phyloP scores from a whole-genome alignment of 1,140 invertebrate species.

The Mylabris phalerata region DNA sequence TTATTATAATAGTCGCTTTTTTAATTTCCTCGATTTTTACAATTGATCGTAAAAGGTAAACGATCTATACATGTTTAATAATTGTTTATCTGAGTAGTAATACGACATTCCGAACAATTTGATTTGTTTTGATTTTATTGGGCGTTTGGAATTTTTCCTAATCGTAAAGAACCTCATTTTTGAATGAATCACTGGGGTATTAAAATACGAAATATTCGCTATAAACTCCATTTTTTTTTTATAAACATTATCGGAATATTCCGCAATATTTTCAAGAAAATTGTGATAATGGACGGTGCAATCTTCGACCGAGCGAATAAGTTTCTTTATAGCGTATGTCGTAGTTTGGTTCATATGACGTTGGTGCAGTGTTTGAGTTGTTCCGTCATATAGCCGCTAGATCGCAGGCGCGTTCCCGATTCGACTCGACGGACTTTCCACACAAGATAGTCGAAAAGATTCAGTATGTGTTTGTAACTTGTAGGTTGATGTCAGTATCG shows the following conservation, averaged over 20 bases:
- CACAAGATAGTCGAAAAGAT: conserved; percentile 28
- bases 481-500: conserved; percentile 32
- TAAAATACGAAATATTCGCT: not conserved
- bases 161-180: no score
- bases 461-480: conserved; percentile 40
- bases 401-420: conserved; percentile 41
- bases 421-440: conserved; percentile 29
- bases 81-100: no score
- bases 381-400: conserved; percentile 30
- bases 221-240: conserved; percentile 7
- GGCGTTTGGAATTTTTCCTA: no score
- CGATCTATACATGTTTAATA: no score
- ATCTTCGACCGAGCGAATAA: not conserved
- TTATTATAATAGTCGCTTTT: no score
- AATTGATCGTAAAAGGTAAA: no score
- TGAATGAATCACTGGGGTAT: no score
- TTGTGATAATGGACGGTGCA: conserved; percentile 2
- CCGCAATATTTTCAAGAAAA: conserved; percentile 4
- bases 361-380: conserved; percentile 1
- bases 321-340: conserved; percentile 2
- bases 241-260: not conserved
- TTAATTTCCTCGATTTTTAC: no score
- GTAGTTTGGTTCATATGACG: not conserved
- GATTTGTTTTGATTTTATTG: no score
- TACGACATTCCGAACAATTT: no score